Base-by-base conservation (phyloP, 2,888 invertebrate species). In the Eupithecia dodoneata region DNA sequence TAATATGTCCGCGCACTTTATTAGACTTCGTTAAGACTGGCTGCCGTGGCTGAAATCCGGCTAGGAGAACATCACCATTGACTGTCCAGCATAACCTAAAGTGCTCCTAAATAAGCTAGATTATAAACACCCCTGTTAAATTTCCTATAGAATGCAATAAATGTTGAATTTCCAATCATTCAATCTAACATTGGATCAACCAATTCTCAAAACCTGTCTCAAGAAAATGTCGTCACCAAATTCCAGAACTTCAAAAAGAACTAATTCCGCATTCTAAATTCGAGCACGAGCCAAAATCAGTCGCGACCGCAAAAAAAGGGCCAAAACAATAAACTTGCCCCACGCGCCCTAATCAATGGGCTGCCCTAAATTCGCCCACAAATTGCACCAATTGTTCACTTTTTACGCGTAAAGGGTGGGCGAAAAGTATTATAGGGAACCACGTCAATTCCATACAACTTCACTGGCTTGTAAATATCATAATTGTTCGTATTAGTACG, bases 331-430 rank as follows among this genome's bases (percentile, higher is more conserved):
- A 88, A 90, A 89, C 88, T 75, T 52, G 70, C 73, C 77, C 73
- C 78, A 88, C 89, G 87, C 87, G 85, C 90, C 91, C 83, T 92
- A 93, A 95, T 94, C 93, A 94, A 92, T 91, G 87, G 87, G 85
- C 88, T 92, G 93, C 91, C 93, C 94, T 85, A 92, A 93, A 93
- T 93, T 94, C 91, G 90, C 91, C 94, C 94, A 91, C 94, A 95
- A 94, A 95, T 95, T 94, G 94, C 94, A 92, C 91, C 94, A 94
- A 94, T 94, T 94, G 95, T 95, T 94, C 94, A 94, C 90, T 95
- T 94, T 95, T 95, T 95, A 94, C 74, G 88, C 90, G 88, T 89
- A 86, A 89, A 90, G 93, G 93, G 92, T 89, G 90, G 86, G 85
- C 82, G 86, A 88, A 89, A 89, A 87, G 88, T 90, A 91, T 91